These are phyloP conservation scores for Megalops cyprinoides DNA, from an alignment of 2,797 vertebrate genomes.

Conservation along the genomic window DNA sequence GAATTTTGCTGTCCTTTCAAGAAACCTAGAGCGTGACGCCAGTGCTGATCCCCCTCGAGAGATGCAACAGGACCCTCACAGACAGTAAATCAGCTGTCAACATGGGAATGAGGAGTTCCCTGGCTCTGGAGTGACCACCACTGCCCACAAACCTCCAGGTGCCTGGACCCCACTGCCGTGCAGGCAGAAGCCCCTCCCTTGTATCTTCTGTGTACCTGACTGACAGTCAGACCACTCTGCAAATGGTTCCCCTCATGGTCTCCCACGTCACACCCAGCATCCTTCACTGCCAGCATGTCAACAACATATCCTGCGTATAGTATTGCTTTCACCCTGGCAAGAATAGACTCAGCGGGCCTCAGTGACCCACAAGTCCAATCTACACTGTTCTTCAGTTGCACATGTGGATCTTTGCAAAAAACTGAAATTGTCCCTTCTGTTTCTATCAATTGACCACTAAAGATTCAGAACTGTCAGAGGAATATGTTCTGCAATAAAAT, in stretches of 20 bases:
- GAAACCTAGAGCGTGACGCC: not conserved
- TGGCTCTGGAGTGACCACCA: not conserved
- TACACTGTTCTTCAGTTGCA: not conserved
- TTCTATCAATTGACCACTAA: not conserved
- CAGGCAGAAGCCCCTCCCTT: not conserved
- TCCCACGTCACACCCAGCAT: not conserved
- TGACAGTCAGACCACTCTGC: too few relatives aligned
- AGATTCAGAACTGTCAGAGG: not conserved
- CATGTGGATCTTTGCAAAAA: not conserved
- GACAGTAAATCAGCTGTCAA: constrained; percentile 28
- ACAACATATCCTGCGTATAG: not conserved
- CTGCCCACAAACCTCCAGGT: not conserved
- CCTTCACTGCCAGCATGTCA: not conserved
- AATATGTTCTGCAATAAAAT: not conserved
- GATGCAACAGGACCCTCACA: constrained; percentile 27
- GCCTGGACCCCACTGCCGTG: not conserved
- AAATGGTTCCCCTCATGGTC: not conserved
- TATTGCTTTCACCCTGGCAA: not conserved
- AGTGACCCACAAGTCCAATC: not conserved
- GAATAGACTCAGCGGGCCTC: not conserved
- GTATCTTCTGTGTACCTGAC: too few relatives aligned
- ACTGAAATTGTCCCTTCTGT: not conserved
- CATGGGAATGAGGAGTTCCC: constrained; percentile 14
- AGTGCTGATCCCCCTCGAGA: not conserved
- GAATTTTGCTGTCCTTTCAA: not conserved